A percentile compares a stretch with the other conserved stretches of the same genome.
Evolutionary conservation across 2,113 vertebrate genomes (phyloP).

Genomic region (Chloropsis hardwickii): DNA sequence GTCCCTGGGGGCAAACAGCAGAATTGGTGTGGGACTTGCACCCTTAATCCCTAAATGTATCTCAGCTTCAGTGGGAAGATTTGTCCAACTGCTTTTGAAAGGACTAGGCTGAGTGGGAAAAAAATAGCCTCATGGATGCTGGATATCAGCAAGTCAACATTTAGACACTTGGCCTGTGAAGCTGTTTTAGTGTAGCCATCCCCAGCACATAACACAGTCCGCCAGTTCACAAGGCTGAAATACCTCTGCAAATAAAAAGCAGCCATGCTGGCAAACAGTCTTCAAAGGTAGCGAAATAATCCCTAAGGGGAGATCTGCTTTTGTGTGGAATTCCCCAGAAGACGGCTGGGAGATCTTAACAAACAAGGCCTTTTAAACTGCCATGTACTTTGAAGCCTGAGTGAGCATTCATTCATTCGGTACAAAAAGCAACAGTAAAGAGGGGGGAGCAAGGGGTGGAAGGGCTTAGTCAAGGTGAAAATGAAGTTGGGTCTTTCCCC

Average conservation of each 20-base stretch:
- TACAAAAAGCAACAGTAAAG: background rate
- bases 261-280: background rate
- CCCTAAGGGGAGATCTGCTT: conserved; percentile 14
- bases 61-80: background rate
- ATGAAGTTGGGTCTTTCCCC: background rate
- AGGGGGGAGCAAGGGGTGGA: background rate
- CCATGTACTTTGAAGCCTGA: conserved; percentile 31
- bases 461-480: conserved; percentile 24
- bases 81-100: background rate
- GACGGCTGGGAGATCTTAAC: conserved; percentile 23
- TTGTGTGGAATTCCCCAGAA: conserved; percentile 44
- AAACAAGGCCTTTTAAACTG: conserved; percentile 23
- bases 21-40: background rate
- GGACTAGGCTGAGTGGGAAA: background rate
- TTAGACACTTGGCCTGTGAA: background rate
- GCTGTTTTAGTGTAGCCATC: background rate
- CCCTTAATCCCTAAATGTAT: background rate
- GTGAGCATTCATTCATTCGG: conserved; percentile 41
- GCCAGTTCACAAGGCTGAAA: conserved; percentile 3
- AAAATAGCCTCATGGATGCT: background rate
- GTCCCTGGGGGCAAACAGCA: fast-evolving
- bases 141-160: background rate
- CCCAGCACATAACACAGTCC: fast-evolving
- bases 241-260: conserved; percentile 50
- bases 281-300: conserved; percentile 44